phyloP scores from a whole-genome alignment of 1,140 invertebrate species.

The Drosophila dunni region DNA sequence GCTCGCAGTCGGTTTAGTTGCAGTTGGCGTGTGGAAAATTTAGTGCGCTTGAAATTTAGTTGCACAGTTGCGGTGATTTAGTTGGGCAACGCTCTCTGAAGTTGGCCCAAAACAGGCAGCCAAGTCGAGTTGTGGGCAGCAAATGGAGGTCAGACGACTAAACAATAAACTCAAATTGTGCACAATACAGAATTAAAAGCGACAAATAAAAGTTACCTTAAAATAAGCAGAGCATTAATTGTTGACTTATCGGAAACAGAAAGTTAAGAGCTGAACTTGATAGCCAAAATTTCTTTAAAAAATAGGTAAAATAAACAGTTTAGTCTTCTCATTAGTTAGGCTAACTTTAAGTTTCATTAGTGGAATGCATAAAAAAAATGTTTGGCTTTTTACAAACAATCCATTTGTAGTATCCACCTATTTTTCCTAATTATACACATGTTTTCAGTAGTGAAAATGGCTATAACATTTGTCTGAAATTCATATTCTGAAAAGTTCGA shows the following conservation, averaged over 20 bases:
- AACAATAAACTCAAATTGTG: conserved; percentile 34
- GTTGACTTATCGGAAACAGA: not conserved
- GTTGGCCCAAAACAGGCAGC: conserved; percentile 11
- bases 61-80: conserved; percentile 79
- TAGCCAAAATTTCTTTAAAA: too few relatives aligned
- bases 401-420: too few relatives aligned
- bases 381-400: too few relatives aligned
- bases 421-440: too few relatives aligned
- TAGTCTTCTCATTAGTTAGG: too few relatives aligned
- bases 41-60: conserved; percentile 79
- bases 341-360: conserved; percentile 6
- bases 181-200: conserved; percentile 1
- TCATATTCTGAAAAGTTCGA: too few relatives aligned
- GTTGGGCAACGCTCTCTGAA: conserved; percentile 47
- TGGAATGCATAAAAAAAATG: too few relatives aligned
- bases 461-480: too few relatives aligned
- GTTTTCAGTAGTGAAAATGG: too few relatives aligned
- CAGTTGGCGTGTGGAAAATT: conserved; percentile 64
- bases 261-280: too few relatives aligned
- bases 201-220: conserved; percentile 5
- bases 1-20: conserved; percentile 40
- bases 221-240: not conserved
- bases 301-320: too few relatives aligned
- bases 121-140: conserved; percentile 23
- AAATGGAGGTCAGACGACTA: conserved; percentile 35